Conservation (phyloP, 2,113 vertebrate species). For the Ictalurus furcatus region DNA sequence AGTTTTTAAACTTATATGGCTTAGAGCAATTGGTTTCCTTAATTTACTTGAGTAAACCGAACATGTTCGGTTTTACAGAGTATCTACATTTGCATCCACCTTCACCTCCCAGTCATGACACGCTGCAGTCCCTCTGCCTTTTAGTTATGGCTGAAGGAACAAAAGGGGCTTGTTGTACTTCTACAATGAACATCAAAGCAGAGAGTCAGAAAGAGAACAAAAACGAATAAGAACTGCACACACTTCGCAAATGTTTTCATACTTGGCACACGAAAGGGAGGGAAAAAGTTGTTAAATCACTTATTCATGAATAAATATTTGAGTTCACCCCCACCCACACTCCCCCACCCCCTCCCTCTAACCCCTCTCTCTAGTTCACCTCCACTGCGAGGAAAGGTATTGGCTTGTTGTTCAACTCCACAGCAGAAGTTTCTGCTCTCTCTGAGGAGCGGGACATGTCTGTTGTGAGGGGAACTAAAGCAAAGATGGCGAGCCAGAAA, state of each 20-base stretch:
- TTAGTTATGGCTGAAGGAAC: background rate
- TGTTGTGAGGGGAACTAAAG: constrained; percentile 30
- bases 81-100: no score
- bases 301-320: background rate
- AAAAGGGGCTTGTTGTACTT: background rate
- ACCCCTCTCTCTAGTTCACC: background rate
- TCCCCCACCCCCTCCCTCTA: background rate
- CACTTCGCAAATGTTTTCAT: background rate
- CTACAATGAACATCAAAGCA: background rate
- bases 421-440: background rate
- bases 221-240: background rate
- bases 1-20: no score
- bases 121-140: background rate
- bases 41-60: no score
- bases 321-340: background rate
- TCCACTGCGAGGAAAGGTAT: background rate
- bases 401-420: background rate
- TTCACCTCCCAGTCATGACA: no score
- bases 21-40: no score
- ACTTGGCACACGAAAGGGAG: background rate
- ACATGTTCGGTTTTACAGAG: no score
- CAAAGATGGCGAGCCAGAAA: constrained; percentile 19
- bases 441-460: background rate
- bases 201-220: background rate
- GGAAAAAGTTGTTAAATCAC: background rate